Percentiles rank a stretch among this genome's conserved stretches.
These are phyloP conservation scores for Drosophila leonis DNA, from an alignment of 2,888 invertebrate genomes.

Conservation along the genomic window DNA sequence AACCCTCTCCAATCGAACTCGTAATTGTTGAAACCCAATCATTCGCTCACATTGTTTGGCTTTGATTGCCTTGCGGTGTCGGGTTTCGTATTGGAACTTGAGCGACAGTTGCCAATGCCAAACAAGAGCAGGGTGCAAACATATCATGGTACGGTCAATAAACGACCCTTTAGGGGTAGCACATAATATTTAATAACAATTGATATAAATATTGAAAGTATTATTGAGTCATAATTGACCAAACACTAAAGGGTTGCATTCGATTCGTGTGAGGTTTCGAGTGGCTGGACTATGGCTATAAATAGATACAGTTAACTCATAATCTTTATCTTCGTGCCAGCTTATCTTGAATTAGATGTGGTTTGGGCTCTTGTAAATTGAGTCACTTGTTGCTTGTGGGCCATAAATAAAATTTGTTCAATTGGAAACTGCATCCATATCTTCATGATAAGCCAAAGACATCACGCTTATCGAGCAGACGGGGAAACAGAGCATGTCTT, in stretches of 20 bases:
- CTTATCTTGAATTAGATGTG: constrained; percentile 41
- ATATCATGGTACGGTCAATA: constrained; percentile 27
- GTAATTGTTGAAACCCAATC: constrained; percentile 66
- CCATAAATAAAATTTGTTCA: constrained; percentile 56
- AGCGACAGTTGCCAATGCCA: constrained; percentile 32
- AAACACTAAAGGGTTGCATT: constrained; percentile 27
- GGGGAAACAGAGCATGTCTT: constrained; percentile 29
- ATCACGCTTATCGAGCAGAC: constrained; percentile 36
- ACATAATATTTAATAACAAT: constrained; percentile 80
- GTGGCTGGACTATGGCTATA: not conserved
- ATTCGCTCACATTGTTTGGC: constrained; percentile 48
- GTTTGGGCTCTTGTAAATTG: constrained; percentile 32
- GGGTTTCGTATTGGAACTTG: constrained; percentile 48
- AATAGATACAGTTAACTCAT: not conserved
- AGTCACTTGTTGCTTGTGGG: constrained; percentile 36
- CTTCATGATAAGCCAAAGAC: constrained; percentile 33
- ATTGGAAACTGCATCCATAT: constrained; percentile 29
- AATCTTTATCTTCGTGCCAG: not conserved
- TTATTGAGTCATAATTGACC: constrained; percentile 71
- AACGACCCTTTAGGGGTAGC: constrained; percentile 50
- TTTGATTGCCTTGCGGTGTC: constrained; percentile 72
- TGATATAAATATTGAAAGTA: constrained; percentile 78
- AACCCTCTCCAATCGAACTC: constrained; percentile 41
- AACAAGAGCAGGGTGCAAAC: constrained; percentile 7
- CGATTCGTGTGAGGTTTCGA: constrained; percentile 28